These are phyloP conservation scores for Crocidura indochinensis DNA, from an alignment of 2,797 vertebrate species.

Conservation along the genomic window DNA sequence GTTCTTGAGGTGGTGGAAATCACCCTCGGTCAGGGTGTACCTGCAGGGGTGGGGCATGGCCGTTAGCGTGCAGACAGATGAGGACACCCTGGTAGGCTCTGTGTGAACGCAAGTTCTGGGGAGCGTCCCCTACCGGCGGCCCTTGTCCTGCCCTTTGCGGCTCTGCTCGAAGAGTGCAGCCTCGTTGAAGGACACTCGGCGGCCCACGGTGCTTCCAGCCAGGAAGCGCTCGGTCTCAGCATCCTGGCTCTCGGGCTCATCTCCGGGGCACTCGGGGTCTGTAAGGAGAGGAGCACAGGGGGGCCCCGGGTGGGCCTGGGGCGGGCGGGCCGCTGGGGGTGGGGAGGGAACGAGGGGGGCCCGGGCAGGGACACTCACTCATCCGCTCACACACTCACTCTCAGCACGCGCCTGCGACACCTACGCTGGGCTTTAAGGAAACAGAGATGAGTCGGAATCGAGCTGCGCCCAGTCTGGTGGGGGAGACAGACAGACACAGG, in stretches of 20 bases:
- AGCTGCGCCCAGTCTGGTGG: conserved; percentile 85
- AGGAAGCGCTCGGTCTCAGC: conserved; percentile 96
- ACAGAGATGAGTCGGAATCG: conserved; percentile 86
- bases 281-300: conserved; percentile 75
- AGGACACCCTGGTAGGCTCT: not conserved
- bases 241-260: conserved; percentile 95
- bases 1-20: conserved; percentile 99
- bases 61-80: not conserved
- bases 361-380: conserved; percentile 73
- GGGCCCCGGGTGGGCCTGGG: conserved; percentile 71
- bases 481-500: conserved; percentile 86
- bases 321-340: not conserved
- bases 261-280: conserved; percentile 96
- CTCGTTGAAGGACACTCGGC: conserved; percentile 98
- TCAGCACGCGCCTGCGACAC: conserved; percentile 79
- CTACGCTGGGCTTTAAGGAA: conserved; percentile 84
- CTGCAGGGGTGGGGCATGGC: conserved; percentile 83
- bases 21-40: conserved; percentile 98
- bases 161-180: conserved; percentile 96
- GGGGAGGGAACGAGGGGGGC: conserved; percentile 12
- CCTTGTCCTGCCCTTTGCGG: conserved; percentile 96
- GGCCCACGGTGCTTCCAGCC: conserved; percentile 94
- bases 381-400: conserved; percentile 82
- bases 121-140: conserved; percentile 93
- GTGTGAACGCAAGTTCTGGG: not conserved